These are phyloP conservation scores for Chalcosyrphus nemorum DNA, from an alignment of 2,888 invertebrate genomes.

Conservation along the genomic window DNA sequence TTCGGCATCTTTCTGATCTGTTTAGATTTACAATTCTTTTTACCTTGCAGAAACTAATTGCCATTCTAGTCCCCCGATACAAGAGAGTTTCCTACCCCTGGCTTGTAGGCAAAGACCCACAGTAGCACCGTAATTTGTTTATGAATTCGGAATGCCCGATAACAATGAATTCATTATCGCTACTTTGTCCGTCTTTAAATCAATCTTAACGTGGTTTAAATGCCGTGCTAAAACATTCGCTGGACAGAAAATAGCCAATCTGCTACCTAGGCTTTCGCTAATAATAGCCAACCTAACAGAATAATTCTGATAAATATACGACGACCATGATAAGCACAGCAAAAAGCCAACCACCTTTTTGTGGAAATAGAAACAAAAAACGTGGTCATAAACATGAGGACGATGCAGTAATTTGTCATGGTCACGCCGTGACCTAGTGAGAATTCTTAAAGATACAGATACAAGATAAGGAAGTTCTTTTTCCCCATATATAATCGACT, in stretches of 20 bases:
- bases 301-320: background rate
- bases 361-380: background rate
- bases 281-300: background rate
- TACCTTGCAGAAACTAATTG: no score
- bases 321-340: background rate
- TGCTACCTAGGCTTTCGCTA: background rate
- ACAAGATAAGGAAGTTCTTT: background rate
- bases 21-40: no score
- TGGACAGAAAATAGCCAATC: background rate
- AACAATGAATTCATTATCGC: background rate
- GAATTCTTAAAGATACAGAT: background rate
- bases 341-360: background rate
- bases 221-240: background rate
- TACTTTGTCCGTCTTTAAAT: background rate
- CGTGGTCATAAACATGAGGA: background rate
- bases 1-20: no score
- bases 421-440: constrained; percentile 3
- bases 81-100: background rate
- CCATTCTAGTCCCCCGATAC: background rate
- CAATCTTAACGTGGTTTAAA: constrained; percentile 1
- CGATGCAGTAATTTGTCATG: background rate
- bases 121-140: background rate
- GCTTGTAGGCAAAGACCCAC: background rate
- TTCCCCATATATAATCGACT: background rate
- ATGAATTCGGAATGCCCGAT: background rate